Base-by-base conservation (phyloP, 2,888 invertebrate species). In the Lithophane ornitopus region DNA sequence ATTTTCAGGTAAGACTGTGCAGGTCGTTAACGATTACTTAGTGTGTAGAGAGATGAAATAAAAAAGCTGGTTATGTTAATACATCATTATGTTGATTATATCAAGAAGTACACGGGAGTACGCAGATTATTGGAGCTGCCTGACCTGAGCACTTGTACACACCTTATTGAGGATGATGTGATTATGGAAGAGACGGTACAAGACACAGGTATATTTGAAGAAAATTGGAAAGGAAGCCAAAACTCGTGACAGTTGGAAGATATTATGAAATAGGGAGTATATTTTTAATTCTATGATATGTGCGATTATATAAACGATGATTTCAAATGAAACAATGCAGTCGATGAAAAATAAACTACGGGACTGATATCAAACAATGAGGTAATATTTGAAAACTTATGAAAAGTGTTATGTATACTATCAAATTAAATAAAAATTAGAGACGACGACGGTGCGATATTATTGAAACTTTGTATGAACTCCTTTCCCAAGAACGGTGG, bases 281-380 rank as follows among this genome's bases (percentile, higher is more conserved):
- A 44, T 19, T 68, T 41, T 12, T 28, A 14, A 54, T 19, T 72
- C 3, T 52, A 28, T 44, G n/a, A n/a, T 3, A 44, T 52, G 19
- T 6, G 44, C 26, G 16, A 75, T 52, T 22, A 44, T 2, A 46
- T 26, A 11, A 41, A 68, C n/a, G 59, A 39, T 59, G 39, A 49
- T 9, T 58, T 58, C 2, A 22, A 74, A 41, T 59, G 0, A 16
- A 49, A n/a, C n/a, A 26, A 74, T 44, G 44, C 22, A 34, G 12
- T 14, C 3, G 52, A 49, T 26, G 19, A 52, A 68, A 76, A 59
- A n/a, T 14, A 46, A 46, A 70, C 14, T 3, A 28, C n/a, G 11
- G 19, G 9, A 39, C 39, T 70, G 26, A 62, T 79, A 19, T 46
- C 22, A n/a, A 61, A 61, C 59, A 78, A 70, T 61, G 44, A 34